Evolutionary conservation across 2,888 invertebrate species (phyloP), one percentile per base, ranked within the genome.

Genomic region (Drosophila birchii): DNA sequence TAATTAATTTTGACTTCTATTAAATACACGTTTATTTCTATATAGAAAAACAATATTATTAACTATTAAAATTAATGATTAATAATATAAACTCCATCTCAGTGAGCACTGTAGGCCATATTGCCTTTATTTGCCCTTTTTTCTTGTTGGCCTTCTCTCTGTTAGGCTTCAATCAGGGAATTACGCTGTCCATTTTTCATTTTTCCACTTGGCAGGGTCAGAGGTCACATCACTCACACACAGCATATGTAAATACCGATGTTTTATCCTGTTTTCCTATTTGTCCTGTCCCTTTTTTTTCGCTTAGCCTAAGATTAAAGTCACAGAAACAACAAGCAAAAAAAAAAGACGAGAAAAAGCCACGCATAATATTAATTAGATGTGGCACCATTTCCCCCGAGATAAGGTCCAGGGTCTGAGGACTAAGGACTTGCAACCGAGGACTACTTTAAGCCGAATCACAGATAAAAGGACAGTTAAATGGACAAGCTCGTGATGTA

Each of bases 161-260:
- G 38, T 68, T 70, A 53, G 69, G 78, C 81, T 76, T 84, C 76
- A 81, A 86, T 86, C 86, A 86, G 76, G 72, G 74, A 80, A 74
- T 78, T 81, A 76, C 78, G 77, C 78, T 71, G 64, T 57, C 70
- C 71, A 81, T 86, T 81, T 85, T 78, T 78, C 67, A 79, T 79
- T 78, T 63, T 51, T 59, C 38, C 75, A 62, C 54, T 62, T 32
- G 63, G 56, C 39, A 51, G 69, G 68, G 68, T 59, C 69, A 68
- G 58, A 57, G 56, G 47, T 49, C 44, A 54, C 64, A 66, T 66
- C 51, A 61, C 51, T 44, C 44, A 38, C 41, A 16, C 39, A 36
- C 49, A 56, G 44, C 47, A 45, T 67, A 68, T 67, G 68, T 68
- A 67, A 68, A 68, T 68, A 43, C 47, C 67, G 20, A 32, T 49